Base-by-base conservation (phyloP, 1,140 invertebrate species). In the Trichogramma pretiosum region DNA sequence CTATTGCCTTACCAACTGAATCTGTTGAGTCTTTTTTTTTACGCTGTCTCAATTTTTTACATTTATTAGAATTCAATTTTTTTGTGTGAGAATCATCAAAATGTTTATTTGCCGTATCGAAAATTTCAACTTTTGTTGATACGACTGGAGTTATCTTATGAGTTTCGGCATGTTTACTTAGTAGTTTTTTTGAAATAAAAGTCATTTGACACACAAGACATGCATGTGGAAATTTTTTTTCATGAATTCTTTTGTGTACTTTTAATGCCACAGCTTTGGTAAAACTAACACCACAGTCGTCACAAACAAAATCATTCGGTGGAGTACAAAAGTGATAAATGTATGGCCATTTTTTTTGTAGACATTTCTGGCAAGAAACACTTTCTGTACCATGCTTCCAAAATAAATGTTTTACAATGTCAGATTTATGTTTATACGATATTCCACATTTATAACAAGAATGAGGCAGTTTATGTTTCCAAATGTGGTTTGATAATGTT, bases 311-410 rank as follows among this genome's bases (percentile, higher is more conserved):
- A 21, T 77, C 70, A 13, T 75, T 70, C 5, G 87, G 84, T 16
- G 87, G 87, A 48, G 84, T 78, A 61, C 88, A 92, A 61, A 90
- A 91, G 60, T 92, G 88, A 70, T 90, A 92, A 9, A 89, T 83
- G 65, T 90, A 86, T 0, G 85, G 85, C 88, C 88, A 91, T 55
- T 89, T 89, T 60, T 90, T 90, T 54, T 89, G 84, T 4, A 89
- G 62, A 67, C 88, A 92, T 59, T 78, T 81, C 64, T 88, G 88
- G 63, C 88, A 92, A 4, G 83, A 65, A 2, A 86, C 81, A 70
- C 87, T 89, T 61, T 90, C 87, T 4, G 87, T 90, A 11, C 87
- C 87, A 64, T 92, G 87, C 63, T 92, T 91, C 88, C 87, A 92
- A 62, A 89, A 89, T 30, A 90, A 67, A 73, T 92, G 87, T 59